Evolutionary conservation across 2,797 vertebrate species (phyloP).

Genomic region (Enteromius unitaeniatus): DNA sequence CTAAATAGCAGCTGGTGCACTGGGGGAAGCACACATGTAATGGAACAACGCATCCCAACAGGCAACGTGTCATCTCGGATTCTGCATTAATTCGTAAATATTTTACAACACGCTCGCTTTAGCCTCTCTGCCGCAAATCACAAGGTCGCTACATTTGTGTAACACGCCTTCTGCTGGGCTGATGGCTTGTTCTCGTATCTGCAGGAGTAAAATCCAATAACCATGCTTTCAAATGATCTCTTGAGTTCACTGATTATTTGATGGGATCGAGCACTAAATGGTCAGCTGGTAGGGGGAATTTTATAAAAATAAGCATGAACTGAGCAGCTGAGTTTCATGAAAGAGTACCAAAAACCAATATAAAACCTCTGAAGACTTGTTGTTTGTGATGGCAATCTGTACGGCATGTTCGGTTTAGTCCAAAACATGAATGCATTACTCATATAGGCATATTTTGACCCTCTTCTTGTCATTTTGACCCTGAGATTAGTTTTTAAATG

Average conservation of each 20-base stretch:
- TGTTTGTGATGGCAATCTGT: background rate
- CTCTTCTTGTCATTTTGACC: background rate
- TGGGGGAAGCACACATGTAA: constrained; percentile 32
- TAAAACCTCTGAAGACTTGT: background rate
- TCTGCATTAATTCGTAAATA: constrained; percentile 44
- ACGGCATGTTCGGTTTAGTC: background rate
- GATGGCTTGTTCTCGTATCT: background rate
- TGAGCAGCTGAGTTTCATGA: background rate
- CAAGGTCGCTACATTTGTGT: background rate
- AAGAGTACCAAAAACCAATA: background rate
- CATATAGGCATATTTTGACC: background rate
- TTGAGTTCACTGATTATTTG: background rate
- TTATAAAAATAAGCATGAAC: background rate
- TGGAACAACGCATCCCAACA: constrained; percentile 32
- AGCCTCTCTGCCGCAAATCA: background rate
- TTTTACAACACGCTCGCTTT: constrained; percentile 34
- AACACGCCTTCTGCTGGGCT: background rate
- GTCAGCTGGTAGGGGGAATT: background rate
- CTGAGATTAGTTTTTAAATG: background rate
- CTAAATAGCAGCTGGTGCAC: constrained; percentile 45
- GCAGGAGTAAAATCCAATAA: background rate
- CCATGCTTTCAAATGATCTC: background rate
- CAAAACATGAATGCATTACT: background rate
- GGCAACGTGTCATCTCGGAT: constrained; percentile 35
- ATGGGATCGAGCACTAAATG: background rate